These are phyloP conservation scores for Platalea minor DNA, from an alignment of 2,797 vertebrate species.

Conservation along the genomic window DNA sequence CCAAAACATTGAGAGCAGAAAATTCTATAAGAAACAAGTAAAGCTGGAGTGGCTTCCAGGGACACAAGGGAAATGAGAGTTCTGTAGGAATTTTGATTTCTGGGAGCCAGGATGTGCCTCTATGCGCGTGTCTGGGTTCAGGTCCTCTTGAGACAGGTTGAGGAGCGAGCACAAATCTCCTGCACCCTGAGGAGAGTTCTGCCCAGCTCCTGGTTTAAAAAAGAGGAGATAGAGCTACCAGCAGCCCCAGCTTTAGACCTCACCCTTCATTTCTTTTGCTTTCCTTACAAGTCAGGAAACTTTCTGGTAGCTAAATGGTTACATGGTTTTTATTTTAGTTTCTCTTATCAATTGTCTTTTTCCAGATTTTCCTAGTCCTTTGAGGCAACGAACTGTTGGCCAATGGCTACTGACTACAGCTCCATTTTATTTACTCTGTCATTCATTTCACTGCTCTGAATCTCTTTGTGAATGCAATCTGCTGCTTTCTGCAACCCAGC, in stretches of 20 bases:
- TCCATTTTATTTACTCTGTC: neutral
- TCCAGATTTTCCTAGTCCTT: neutral
- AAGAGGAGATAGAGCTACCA: neutral
- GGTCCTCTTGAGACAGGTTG: neutral
- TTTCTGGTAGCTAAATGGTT: neutral
- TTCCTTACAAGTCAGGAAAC: neutral
- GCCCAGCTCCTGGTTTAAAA: neutral
- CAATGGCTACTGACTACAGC: neutral
- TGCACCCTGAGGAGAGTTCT: neutral
- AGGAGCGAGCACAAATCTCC: neutral
- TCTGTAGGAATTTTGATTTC: neutral
- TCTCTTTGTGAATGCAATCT: neutral
- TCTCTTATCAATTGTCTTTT: neutral
- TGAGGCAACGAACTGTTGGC: neutral
- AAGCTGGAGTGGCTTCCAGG: neutral
- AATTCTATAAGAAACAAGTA: neutral
- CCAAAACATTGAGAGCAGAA: neutral
- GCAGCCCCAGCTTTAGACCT: neutral
- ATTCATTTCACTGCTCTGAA: neutral
- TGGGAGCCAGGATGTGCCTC: accelerated
- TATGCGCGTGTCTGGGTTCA: neutral
- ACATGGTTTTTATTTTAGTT: neutral
- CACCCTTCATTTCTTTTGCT: neutral
- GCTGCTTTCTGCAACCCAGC: accelerated
- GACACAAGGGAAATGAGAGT: neutral